phyloP scores from a whole-genome alignment of 92 coral and sea anemone genomes.

The Porites divaricata region DNA sequence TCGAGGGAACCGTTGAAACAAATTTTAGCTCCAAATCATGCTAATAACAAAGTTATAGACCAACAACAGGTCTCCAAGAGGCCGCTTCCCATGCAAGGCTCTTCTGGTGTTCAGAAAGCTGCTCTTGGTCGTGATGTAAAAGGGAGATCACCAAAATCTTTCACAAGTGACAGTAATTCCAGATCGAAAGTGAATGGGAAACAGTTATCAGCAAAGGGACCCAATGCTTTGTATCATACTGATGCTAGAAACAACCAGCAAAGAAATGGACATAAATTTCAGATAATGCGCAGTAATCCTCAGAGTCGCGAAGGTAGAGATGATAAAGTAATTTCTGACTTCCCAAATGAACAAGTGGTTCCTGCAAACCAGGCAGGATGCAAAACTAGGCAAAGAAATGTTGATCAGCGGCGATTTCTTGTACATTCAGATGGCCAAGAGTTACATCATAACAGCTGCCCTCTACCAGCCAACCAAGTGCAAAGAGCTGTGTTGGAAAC shows the following conservation, averaged over 20 bases:
- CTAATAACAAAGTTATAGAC: not conserved
- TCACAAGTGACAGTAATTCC: not conserved
- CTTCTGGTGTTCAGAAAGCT: conserved; percentile 3
- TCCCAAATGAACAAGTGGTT: not conserved
- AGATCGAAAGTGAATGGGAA: not conserved
- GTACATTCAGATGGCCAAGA: not conserved
- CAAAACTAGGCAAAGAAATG: not conserved
- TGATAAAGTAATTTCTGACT: not conserved
- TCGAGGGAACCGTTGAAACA: conserved; percentile 75
- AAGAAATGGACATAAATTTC: not conserved
- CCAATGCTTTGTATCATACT: not conserved
- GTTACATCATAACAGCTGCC: not conserved
- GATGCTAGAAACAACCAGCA: not conserved
- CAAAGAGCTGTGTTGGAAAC: conserved; percentile 18
- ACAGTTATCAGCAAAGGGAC: not conserved
- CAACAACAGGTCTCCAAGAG: not conserved
- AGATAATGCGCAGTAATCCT: not conserved
- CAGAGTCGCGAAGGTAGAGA: not conserved
- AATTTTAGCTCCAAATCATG: conserved; percentile 51
- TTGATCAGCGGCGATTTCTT: not conserved
- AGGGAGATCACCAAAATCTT: not conserved
- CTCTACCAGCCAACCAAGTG: not conserved
- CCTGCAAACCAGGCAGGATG: not conserved
- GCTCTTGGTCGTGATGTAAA: not conserved
- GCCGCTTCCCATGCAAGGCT: not conserved